Evolutionary conservation across 1,140 invertebrate genomes (phyloP).

Genomic region (Oryzaephilus surinamensis): DNA sequence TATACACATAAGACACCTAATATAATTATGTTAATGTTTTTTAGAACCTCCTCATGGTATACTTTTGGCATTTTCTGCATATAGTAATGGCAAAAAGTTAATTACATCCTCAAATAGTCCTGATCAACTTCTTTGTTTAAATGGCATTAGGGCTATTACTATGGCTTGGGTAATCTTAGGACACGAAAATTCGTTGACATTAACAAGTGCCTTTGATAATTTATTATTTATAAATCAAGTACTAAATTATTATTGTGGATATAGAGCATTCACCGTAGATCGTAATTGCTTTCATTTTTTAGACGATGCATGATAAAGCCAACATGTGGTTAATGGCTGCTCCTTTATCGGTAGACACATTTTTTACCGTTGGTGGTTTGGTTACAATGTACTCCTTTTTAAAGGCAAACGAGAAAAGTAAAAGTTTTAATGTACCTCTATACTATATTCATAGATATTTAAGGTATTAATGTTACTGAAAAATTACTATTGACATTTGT

Average conservation of each 20-base stretch:
- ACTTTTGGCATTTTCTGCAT: constrained; percentile 3
- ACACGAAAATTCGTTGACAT: constrained; percentile 27
- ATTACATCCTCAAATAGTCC: constrained; percentile 2
- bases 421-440: constrained; percentile 29
- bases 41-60: constrained; percentile 1
- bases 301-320: constrained; percentile 6
- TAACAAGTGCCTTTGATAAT: constrained; percentile 1
- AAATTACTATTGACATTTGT: too few relatives aligned
- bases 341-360: constrained; percentile 42
- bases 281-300: constrained; percentile 27
- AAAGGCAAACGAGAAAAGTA: constrained; percentile 35
- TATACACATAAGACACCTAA: background rate
- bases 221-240: background rate
- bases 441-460: constrained; percentile 47
- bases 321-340: constrained; percentile 31
- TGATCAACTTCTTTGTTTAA: constrained; percentile 38
- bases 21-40: too few relatives aligned
- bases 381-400: constrained; percentile 45
- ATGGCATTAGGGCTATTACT: constrained; percentile 42
- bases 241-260: background rate
- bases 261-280: too few relatives aligned
- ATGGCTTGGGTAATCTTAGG: constrained; percentile 45
- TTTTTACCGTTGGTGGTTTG: constrained; percentile 49
- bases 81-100: constrained; percentile 9
- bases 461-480: too few relatives aligned